phyloP scores from a whole-genome alignment of 35 echinoderm and acorn worm species.

The Stichopus chloronotus region DNA sequence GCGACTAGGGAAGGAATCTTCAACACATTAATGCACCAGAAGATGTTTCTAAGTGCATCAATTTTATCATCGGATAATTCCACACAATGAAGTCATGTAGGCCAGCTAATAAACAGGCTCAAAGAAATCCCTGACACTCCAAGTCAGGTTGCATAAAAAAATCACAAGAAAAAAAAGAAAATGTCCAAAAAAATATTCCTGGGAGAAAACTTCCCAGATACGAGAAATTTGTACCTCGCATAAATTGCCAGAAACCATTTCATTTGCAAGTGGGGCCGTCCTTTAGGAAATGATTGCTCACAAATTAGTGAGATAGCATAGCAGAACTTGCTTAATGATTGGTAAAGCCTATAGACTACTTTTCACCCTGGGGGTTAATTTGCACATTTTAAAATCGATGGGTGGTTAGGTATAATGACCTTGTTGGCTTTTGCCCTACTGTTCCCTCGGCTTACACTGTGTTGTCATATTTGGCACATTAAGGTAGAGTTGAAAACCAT shows the following conservation, averaged over 20 bases:
- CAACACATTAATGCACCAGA: no score
- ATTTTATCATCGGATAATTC: no score
- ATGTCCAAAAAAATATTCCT: not conserved
- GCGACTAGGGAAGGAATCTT: no score
- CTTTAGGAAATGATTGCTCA: not conserved
- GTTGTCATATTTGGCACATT: slow-evolving; percentile 27
- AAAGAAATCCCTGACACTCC: not conserved
- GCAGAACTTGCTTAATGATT: not conserved
- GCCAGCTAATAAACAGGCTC: not conserved
- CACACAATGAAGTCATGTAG: no score
- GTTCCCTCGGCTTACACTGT: slow-evolving; percentile 2
- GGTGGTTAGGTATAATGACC: slow-evolving; percentile 45
- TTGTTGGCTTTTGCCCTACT: slow-evolving; percentile 39
- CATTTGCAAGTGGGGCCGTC: slow-evolving; percentile 1
- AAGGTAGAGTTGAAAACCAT: not conserved
- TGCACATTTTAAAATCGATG: slow-evolving; percentile 35
- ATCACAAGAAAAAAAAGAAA: not conserved
- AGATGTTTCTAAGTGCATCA: no score
- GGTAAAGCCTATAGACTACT: not conserved
- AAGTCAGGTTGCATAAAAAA: not conserved
- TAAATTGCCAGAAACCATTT: not conserved
- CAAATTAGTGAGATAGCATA: not conserved
- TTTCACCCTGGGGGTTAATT: slow-evolving; percentile 45
- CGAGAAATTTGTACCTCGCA: not conserved
- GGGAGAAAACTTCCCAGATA: not conserved